Conservation (phyloP, 64 coral and sea anemone species). For the Catalaphyllia jardinei region DNA sequence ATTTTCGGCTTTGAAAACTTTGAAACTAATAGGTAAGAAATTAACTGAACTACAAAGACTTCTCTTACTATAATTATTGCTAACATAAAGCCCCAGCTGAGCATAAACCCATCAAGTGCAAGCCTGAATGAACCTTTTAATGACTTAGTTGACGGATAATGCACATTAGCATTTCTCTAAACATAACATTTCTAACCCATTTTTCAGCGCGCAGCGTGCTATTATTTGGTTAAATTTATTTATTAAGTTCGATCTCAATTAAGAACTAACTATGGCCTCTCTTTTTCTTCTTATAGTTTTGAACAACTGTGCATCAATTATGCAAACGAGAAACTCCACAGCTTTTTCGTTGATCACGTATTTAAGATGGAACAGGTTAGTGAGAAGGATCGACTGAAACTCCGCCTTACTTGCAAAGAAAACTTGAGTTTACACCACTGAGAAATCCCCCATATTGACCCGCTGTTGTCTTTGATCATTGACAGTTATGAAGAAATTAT, state of each 20-base stretch:
- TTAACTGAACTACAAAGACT: background rate
- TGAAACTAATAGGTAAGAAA: slow-evolving; percentile 69
- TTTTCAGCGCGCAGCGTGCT: no score
- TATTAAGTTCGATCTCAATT: background rate
- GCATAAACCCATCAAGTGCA: no score
- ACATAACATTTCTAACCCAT: no score
- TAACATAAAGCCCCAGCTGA: no score
- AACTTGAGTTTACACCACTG: background rate
- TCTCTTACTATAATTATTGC: background rate
- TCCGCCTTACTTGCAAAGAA: background rate
- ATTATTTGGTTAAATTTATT: background rate
- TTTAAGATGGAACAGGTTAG: slow-evolving; percentile 93
- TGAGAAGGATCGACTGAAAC: background rate
- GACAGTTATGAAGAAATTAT: no score
- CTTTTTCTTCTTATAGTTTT: slow-evolving; percentile 40
- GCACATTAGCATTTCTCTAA: no score
- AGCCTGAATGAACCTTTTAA: no score
- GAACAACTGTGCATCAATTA: slow-evolving; percentile 87
- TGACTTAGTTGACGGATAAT: no score
- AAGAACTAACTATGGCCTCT: background rate
- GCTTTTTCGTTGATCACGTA: slow-evolving; percentile 86
- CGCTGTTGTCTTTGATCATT: no score
- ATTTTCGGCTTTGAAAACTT: slow-evolving; percentile 93
- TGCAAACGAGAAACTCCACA: slow-evolving; percentile 90
- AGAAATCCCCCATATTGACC: no score